phyloP scores from a whole-genome alignment of 2,113 vertebrate genomes.

The Vulpes ferrilata region DNA sequence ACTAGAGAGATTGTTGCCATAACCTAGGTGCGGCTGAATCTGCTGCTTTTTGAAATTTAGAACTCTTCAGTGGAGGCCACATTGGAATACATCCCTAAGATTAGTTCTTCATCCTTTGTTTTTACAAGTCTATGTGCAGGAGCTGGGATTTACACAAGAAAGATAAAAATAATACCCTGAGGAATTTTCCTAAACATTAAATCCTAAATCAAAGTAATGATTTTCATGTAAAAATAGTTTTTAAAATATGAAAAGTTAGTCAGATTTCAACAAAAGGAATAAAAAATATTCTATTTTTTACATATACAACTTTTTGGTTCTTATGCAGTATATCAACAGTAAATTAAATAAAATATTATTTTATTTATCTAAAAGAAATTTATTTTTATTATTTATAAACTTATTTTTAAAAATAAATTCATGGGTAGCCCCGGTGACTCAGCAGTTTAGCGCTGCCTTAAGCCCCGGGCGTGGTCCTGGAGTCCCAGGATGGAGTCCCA shows the following conservation, averaged over 20 bases:
- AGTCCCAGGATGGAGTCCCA: no score
- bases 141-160: not conserved
- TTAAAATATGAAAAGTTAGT: conserved; percentile 34
- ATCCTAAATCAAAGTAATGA: conserved; percentile 13
- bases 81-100: not conserved
- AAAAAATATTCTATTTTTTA: not conserved
- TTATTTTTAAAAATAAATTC: not conserved
- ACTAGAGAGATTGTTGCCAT: conserved; percentile 82
- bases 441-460: no score
- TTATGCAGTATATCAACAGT: not conserved
- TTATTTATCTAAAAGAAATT: not conserved
- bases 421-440: no score
- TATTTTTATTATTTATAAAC: conserved; percentile 18
- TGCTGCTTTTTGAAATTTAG: conserved; percentile 79
- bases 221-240: not conserved
- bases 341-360: not conserved
- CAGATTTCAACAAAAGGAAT: conserved; percentile 5
- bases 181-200: conserved; percentile 8
- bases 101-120: not conserved
- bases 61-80: not conserved
- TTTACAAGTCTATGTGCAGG: not conserved
- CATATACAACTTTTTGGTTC: not conserved
- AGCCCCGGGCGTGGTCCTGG: no score
- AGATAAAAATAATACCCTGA: not conserved
- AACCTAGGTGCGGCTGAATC: conserved; percentile 87